Percentiles rank a stretch among this genome's conserved stretches.
These are phyloP conservation scores for Thamnophis sirtalis DNA, from an alignment of 2,113 vertebrate genomes.

Conservation along the genomic window DNA sequence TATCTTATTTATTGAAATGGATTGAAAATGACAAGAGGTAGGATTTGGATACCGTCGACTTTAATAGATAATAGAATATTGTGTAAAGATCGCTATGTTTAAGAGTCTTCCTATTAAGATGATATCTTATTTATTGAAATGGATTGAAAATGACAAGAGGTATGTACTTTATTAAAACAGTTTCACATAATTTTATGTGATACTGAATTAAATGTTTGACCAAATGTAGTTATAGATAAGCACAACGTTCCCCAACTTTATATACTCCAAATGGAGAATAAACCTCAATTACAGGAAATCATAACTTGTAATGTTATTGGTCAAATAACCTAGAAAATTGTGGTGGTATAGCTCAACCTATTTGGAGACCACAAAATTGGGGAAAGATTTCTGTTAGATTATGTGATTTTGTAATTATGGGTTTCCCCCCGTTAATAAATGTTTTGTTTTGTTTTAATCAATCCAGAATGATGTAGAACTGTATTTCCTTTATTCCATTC, in stretches of 20 bases:
- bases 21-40: too few relatives aligned
- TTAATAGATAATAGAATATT: not conserved
- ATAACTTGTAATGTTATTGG: not conserved
- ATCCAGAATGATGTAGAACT: conserved; percentile 1
- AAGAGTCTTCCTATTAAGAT: not conserved
- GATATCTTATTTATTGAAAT: not conserved
- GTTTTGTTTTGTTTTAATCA: not conserved
- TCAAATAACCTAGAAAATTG: not conserved
- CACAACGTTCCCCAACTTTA: not conserved
- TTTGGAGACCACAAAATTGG: not conserved
- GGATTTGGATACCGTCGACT: not conserved
- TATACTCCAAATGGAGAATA: not conserved
- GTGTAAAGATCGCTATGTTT: not conserved
- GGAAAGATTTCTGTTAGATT: not conserved
- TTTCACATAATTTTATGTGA: not conserved
- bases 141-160: not conserved
- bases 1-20: too few relatives aligned
- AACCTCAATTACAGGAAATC: not conserved
- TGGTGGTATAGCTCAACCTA: not conserved
- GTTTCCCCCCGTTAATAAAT: not conserved
- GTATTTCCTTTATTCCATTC: not conserved
- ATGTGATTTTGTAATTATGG: not conserved
- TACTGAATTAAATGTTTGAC: not conserved
- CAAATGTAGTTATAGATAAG: not conserved
- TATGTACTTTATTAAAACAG: not conserved